Evolutionary conservation across 1,140 invertebrate species (phyloP), one percentile per base, ranked within the genome.

Genomic region (Drosophila dunni): DNA sequence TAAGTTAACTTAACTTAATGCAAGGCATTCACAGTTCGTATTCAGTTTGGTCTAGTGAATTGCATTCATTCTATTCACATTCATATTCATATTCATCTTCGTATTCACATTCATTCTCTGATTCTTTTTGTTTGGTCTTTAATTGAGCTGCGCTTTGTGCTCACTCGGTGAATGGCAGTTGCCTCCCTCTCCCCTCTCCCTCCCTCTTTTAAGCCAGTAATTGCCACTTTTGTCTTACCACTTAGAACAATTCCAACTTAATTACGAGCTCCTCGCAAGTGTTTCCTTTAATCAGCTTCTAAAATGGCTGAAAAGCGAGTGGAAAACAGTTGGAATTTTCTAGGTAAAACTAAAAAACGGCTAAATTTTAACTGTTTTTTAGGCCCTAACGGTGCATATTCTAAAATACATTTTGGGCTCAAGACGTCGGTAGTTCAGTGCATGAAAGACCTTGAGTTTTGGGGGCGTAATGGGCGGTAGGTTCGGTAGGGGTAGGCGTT

Each of bases 141-240:
- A 85, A 85, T 85, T 85, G 60, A 61, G 50, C 53, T 77, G 56
- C 66, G 54, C 72, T 80, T 79, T 72, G 71, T 76, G 60, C 50
- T 64, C 38, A 61, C 42, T 69, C 57, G 57, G 70, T 63, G 57
- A 29, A 29, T 29, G 24, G 0, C 4, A 67, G 53, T 38, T 75
- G 54, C 24, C 24, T 24, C 24, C 6, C 24, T 29, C 24, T 29
- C 24, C 0, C 0, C 24, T 6, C 24, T 29, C 24, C 6, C 24
- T 2, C 2, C 6, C 24, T 24, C 24, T 3, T 3, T 2, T 24
- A 24, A 29, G 38, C 3, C 5, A 7, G 46, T 20, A 51, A 60
- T 58, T 60, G 44, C 3, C n/a, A 63, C 51, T 64, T 56, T 70
- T 69, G 48, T 40, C 38, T 10, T 36, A 36, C 2, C 54, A 67